phyloP scores from a whole-genome alignment of 2,888 invertebrate genomes.

The Phania funesta region DNA sequence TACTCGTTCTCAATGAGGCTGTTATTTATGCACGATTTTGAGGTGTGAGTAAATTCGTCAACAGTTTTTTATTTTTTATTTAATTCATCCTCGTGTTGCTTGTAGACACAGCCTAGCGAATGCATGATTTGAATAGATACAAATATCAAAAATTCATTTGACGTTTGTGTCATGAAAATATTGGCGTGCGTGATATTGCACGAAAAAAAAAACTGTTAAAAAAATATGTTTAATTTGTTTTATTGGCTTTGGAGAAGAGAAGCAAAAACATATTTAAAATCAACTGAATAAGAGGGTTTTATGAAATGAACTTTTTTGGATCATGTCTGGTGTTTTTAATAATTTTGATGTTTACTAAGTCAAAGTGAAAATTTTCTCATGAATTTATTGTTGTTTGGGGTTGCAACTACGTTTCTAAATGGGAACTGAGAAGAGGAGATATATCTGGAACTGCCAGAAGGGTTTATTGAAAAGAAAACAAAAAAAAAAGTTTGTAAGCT shows the following conservation, averaged over 20 bases:
- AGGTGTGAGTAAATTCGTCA: constrained; percentile 62
- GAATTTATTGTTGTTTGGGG: no score
- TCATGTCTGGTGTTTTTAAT: no score
- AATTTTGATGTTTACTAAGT: no score
- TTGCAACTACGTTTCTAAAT: no score
- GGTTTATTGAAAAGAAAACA: no score
- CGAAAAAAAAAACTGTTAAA: background rate
- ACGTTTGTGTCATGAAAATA: constrained; percentile 69
- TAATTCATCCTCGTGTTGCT: background rate
- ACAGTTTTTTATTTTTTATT: background rate
- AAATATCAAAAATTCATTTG: constrained; percentile 68
- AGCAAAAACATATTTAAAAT: background rate
- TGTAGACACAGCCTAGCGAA: constrained; percentile 3
- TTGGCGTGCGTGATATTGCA: constrained; percentile 77
- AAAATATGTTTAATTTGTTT: constrained; percentile 32
- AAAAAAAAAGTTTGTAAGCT: no score
- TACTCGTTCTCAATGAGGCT: background rate
- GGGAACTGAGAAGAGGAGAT: no score
- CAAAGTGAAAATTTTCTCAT: no score
- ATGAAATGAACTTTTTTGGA: no score
- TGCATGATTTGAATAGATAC: constrained; percentile 52
- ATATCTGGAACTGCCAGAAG: no score
- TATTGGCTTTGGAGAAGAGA: background rate
- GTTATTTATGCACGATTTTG: constrained; percentile 14
- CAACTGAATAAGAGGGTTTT: no score